Evolutionary conservation across 2,113 vertebrate genomes (phyloP).

Genomic region (Oophaga pumilio): DNA sequence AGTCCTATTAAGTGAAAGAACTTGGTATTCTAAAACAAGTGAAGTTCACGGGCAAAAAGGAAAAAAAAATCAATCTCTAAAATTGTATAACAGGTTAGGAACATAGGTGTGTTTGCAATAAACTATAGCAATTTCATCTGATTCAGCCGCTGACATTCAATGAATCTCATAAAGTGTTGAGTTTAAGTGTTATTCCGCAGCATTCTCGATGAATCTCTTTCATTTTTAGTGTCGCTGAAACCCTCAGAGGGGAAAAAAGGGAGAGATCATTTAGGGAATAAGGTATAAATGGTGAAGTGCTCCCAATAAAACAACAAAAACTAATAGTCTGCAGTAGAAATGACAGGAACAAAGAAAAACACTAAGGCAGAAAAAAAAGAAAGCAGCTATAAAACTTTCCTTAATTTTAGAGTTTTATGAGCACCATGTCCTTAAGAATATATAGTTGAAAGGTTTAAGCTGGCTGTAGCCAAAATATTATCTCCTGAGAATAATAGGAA

Average conservation of each 20-base stretch:
- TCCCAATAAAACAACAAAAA: constrained; percentile 62
- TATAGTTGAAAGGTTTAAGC: constrained; percentile 28
- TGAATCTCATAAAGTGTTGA: constrained; percentile 65
- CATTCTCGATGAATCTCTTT: constrained; percentile 65
- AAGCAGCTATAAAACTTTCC: constrained; percentile 48
- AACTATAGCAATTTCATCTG: constrained; percentile 70
- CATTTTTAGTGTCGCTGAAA: constrained; percentile 68
- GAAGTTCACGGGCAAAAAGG: constrained; percentile 56
- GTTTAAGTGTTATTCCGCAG: constrained; percentile 69
- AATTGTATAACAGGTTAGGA: constrained; percentile 68
- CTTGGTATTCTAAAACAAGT: constrained; percentile 64
- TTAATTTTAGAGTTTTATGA: constrained; percentile 59
- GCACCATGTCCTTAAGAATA: constrained; percentile 23
- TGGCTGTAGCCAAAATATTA: not conserved
- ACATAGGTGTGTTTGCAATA: constrained; percentile 68
- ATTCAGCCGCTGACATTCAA: constrained; percentile 67
- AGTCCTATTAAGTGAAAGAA: constrained; percentile 68
- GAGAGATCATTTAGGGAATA: constrained; percentile 67
- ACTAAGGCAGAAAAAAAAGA: constrained; percentile 56
- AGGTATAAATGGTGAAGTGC: constrained; percentile 65
- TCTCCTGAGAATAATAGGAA: not conserved
- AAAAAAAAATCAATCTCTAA: constrained; percentile 67
- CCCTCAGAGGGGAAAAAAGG: constrained; percentile 62
- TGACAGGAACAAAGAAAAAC: constrained; percentile 52
- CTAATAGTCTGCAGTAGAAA: constrained; percentile 60